Evolutionary conservation across 92 coral and sea anemone genomes (phyloP).

Genomic region (Umimayanthus kanabou): DNA sequence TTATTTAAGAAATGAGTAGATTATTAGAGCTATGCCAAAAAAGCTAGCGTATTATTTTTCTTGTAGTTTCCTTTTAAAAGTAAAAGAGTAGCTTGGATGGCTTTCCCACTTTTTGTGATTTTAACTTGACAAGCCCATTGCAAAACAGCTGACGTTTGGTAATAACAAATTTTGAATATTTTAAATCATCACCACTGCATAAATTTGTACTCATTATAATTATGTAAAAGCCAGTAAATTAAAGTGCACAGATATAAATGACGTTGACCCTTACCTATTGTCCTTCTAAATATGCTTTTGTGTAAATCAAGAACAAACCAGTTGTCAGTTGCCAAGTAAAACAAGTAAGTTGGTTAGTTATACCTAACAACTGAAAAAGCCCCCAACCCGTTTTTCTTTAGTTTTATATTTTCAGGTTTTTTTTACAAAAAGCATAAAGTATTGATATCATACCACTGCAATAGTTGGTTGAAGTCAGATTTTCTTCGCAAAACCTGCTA

Average conservation of each 20-base stretch:
- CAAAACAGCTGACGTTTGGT: constrained; percentile 30
- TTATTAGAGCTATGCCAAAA: neutral
- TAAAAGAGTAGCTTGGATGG: neutral
- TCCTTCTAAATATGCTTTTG: neutral
- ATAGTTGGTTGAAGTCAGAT: no score
- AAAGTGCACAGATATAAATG: neutral
- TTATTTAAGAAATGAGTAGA: neutral
- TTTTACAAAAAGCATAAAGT: no score
- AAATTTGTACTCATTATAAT: neutral
- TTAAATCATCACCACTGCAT: constrained; percentile 19
- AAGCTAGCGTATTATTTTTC: neutral
- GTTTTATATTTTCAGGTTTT: no score
- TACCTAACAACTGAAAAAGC: no score
- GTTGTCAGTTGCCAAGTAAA: neutral
- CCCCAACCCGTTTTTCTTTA: no score
- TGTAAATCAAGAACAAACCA: neutral
- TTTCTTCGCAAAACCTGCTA: no score
- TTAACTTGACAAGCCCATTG: neutral
- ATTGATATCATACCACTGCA: no score
- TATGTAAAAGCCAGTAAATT: neutral
- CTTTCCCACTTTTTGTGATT: neutral
- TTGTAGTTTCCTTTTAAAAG: neutral
- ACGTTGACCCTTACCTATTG: neutral
- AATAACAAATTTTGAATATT: constrained; percentile 16
- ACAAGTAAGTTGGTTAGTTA: no score